Evolutionary conservation across 2,888 invertebrate genomes (phyloP).

Genomic region (Ecdyonurus torrentis): DNA sequence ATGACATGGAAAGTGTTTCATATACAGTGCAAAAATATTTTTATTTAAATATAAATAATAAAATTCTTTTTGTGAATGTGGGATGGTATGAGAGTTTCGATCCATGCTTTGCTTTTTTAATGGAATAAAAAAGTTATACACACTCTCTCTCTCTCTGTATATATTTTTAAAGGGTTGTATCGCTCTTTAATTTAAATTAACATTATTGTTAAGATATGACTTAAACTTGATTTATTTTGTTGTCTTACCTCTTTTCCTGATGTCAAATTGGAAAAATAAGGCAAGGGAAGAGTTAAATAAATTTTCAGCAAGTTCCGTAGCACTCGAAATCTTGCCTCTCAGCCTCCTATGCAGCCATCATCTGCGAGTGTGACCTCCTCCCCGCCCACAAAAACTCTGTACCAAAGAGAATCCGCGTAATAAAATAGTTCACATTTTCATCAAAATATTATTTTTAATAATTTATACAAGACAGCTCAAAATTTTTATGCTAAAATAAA

Average conservation of each 20-base stretch:
- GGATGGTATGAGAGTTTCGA: too few relatives aligned
- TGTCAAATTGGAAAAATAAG: neutral
- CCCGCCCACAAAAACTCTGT: neutral
- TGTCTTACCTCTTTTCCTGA: neutral
- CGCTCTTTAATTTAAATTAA: neutral
- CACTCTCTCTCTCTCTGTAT: too few relatives aligned
- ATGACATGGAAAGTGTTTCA: too few relatives aligned
- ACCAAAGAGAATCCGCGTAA: neutral
- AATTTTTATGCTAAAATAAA: neutral
- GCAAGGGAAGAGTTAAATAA: neutral
- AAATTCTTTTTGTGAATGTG: too few relatives aligned
- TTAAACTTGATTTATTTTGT: neutral
- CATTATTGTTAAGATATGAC: neutral
- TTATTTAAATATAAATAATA: too few relatives aligned
- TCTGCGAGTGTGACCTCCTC: neutral
- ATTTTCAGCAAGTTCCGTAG: neutral
- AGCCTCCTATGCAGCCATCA: neutral
- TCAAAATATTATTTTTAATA: neutral
- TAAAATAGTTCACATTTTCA: neutral
- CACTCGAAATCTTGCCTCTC: neutral
- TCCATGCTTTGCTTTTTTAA: too few relatives aligned
- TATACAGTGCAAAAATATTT: too few relatives aligned
- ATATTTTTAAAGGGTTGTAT: too few relatives aligned
- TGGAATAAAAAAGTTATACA: too few relatives aligned
- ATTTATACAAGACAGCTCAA: neutral